Percentiles rank a stretch among this genome's conserved stretches.
phyloP scores from a whole-genome alignment of 2,888 invertebrate species.

The Protophormia terraenovae region DNA sequence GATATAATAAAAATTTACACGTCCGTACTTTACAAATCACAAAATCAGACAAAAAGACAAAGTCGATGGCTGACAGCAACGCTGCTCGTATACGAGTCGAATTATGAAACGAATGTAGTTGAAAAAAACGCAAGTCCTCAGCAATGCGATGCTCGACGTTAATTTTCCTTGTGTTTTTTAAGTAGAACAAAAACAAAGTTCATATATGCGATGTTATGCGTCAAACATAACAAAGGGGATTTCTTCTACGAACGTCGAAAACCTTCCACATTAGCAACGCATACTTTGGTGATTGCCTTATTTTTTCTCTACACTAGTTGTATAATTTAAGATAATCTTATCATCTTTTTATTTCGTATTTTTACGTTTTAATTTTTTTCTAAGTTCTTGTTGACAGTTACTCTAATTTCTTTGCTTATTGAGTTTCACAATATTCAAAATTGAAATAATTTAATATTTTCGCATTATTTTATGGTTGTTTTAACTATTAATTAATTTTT shows the following conservation, averaged over 20 bases:
- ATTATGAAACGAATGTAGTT: constrained; percentile 34
- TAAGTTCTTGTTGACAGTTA: too few relatives aligned
- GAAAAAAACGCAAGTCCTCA: constrained; percentile 70
- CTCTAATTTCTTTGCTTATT: background rate
- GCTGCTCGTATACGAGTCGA: constrained; percentile 64
- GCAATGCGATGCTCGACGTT: constrained; percentile 70
- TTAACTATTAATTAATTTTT: too few relatives aligned
- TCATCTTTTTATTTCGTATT: background rate
- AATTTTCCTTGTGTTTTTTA: background rate
- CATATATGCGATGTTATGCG: constrained; percentile 52
- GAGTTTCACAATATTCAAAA: too few relatives aligned
- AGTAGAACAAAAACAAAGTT: constrained; percentile 57
- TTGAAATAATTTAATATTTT: too few relatives aligned
- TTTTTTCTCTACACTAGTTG: background rate
- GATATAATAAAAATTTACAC: constrained; percentile 61
- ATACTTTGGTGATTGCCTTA: constrained; percentile 3
- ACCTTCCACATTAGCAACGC: background rate
- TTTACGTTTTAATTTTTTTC: background rate
- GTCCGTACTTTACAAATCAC: constrained; percentile 72
- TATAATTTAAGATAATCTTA: background rate
- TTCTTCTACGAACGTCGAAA: background rate
- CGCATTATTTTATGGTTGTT: too few relatives aligned
- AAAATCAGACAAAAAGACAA: constrained; percentile 73
- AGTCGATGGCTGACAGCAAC: constrained; percentile 71
- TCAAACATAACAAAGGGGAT: constrained; percentile 8